Evolutionary conservation across 2,113 vertebrate genomes (phyloP), one percentile per base, ranked within the genome.

Genomic region (Myiagra hebetior): DNA sequence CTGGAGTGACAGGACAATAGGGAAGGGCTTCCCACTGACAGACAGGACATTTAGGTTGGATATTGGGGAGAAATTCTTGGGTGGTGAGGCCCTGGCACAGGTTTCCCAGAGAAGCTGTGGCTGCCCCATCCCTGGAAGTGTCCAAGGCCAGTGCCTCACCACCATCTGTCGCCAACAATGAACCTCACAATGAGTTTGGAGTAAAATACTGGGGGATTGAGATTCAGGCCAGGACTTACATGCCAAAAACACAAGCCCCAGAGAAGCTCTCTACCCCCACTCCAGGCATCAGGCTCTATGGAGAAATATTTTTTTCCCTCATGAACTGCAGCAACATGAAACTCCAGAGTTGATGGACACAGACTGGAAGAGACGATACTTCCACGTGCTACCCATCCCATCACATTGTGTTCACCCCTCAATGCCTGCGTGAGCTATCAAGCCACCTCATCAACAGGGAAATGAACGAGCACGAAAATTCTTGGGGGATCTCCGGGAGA

Each of bases 341-440:
- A 81, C 39, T n/a, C 60, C 19, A 13, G 23, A 85, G 60, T 8
- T 3, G 0, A 62, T 22, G 72, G 87, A 55, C 30, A 73, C 0
- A 2, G 49, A n/a, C 12, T 33, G 41, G 63, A 77, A 53, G 55
- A 89, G 81, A 33, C 1, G 0, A 67, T 33, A 63, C 8, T 62
- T 50, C 46, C 39, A 31, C 2, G 33, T 59, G 50, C 47, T 49
- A 37, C 37, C 79, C 50, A 74, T 42, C 42, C 15, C 50, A 73
- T 42, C 35, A 8, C 33, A 44, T 22, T 0, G 0, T 1, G 1
- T 24, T 50, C 77, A 81, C 35, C 33, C 46, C 59, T 91, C 84
- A 46, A 19, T 1, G 10, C 72, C 76, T 22, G 10, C 0, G 0
- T 8, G 72, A 86, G 50, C 30, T 28, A 28, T 44, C 0, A 1